Conservation (phyloP, 2,113 vertebrate species). For the Ardeotis arabs region DNA sequence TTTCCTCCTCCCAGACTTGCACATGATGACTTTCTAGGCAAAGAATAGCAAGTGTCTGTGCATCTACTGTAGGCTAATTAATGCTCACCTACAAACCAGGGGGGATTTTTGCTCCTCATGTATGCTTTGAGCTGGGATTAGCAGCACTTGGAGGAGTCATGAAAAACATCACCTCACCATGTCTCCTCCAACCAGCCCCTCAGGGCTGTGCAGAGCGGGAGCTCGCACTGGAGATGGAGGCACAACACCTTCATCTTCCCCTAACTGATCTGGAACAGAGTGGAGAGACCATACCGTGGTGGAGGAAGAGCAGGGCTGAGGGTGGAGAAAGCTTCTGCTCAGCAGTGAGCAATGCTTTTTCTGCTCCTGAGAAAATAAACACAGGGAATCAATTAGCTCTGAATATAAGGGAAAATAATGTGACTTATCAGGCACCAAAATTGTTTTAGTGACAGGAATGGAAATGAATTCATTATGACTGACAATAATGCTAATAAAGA, state of each 20-base stretch:
- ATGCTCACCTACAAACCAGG: background rate
- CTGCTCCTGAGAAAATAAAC: slow-evolving; percentile 35
- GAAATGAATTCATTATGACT: slow-evolving; percentile 35
- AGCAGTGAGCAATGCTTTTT: background rate
- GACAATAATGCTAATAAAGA: background rate
- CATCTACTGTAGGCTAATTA: background rate
- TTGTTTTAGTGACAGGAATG: slow-evolving; percentile 45
- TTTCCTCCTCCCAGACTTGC: background rate
- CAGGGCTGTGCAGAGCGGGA: background rate
- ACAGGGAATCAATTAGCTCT: slow-evolving; percentile 57
- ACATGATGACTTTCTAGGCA: background rate
- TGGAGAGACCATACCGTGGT: background rate
- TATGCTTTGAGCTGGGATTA: background rate
- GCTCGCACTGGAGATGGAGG: background rate
- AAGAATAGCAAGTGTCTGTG: background rate
- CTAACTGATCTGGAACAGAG: background rate
- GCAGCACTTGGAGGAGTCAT: background rate
- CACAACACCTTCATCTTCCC: background rate
- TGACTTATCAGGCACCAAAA: slow-evolving; percentile 45
- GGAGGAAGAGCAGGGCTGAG: background rate
- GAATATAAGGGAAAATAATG: slow-evolving; percentile 45
- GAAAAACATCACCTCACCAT: background rate
- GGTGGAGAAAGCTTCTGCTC: background rate
- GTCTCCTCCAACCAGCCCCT: background rate
- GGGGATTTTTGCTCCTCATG: background rate